phyloP scores from a whole-genome alignment of 2,888 invertebrate genomes.

The Isotomurus palustris region DNA sequence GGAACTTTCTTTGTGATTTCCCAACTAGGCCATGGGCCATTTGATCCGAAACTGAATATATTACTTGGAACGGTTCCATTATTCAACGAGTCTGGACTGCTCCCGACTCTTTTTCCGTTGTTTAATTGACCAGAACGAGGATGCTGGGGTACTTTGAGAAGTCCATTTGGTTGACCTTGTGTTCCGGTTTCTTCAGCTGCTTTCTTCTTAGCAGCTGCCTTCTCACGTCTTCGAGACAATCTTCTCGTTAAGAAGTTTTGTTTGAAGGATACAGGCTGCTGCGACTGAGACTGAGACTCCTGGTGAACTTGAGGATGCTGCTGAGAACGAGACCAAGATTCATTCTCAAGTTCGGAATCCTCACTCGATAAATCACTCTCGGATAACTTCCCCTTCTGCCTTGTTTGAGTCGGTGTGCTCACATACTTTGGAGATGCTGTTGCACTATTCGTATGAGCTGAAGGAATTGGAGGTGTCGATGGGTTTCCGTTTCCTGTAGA shows the following conservation, averaged over 20 bases:
- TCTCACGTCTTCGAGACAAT: slow-evolving; percentile 51
- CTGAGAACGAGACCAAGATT: slow-evolving; percentile 5
- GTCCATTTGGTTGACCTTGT: slow-evolving; percentile 11
- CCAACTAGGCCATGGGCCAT: slow-evolving; percentile 39
- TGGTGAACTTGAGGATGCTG: slow-evolving; percentile 20
- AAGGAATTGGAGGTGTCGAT: slow-evolving; percentile 5
- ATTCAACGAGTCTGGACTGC: slow-evolving; percentile 40
- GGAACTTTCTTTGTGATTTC: slow-evolving; percentile 43
- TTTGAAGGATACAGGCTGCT: slow-evolving; percentile 15
- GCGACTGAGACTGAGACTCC: slow-evolving; percentile 2
- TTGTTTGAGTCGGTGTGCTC: slow-evolving; percentile 26
- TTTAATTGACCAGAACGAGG: slow-evolving; percentile 3
- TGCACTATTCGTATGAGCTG: background rate
- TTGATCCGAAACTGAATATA: slow-evolving; percentile 5
- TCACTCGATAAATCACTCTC: slow-evolving; percentile 41
- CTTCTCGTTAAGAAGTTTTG: slow-evolving; percentile 49
- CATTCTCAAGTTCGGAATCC: slow-evolving; percentile 36
- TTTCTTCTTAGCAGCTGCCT: slow-evolving; percentile 48
- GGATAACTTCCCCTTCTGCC: slow-evolving; percentile 25
- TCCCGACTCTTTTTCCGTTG: slow-evolving; percentile 33
- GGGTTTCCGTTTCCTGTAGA: background rate
- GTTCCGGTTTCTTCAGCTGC: slow-evolving; percentile 5
- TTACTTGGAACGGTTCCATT: slow-evolving; percentile 18
- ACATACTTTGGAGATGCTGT: slow-evolving; percentile 13
- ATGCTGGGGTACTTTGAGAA: slow-evolving; percentile 23